Percentiles rank a stretch among this genome's conserved stretches.
These are phyloP conservation scores for Cyclargus thomasi DNA, from an alignment of 1,140 invertebrate species.

Conservation along the genomic window DNA sequence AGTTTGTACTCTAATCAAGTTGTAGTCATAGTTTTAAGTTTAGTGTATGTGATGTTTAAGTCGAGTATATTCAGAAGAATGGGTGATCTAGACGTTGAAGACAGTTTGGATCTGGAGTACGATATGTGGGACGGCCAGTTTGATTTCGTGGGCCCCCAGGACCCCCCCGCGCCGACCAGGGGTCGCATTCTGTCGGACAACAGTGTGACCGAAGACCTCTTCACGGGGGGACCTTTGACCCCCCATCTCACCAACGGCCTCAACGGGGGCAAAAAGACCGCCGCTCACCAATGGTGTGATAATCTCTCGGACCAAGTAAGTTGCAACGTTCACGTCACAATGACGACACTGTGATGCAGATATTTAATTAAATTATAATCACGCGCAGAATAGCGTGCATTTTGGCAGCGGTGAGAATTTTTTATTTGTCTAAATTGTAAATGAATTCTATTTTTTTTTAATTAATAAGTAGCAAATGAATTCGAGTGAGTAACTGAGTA, in stretches of 20 bases:
- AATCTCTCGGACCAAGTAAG: constrained; percentile 76
- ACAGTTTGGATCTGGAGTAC: constrained; percentile 82
- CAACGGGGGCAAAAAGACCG: constrained; percentile 76
- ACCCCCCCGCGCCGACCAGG: constrained; percentile 44
- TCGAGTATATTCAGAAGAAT: constrained; percentile 59
- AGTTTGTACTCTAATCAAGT: constrained; percentile 55
- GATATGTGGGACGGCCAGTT: constrained; percentile 92
- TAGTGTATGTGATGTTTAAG: constrained; percentile 61
- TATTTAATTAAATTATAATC: neutral
- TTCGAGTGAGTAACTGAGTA: neutral
- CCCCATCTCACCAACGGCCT: constrained; percentile 64
- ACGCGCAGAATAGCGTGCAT: neutral
- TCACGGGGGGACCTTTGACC: constrained; percentile 62
- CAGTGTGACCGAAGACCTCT: constrained; percentile 65
- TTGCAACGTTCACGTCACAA: neutral
- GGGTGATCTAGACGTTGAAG: constrained; percentile 67
- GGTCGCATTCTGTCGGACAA: constrained; percentile 49
- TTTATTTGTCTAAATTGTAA: neutral
- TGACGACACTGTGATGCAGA: neutral
- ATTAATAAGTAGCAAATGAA: neutral
- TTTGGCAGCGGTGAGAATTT: neutral
- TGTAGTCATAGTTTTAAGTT: constrained; percentile 51
- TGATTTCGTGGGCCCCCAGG: constrained; percentile 83
- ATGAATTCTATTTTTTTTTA: neutral
- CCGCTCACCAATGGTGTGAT: constrained; percentile 75